phyloP scores from a whole-genome alignment of 2,113 vertebrate genomes.

The Daboia siamensis region DNA sequence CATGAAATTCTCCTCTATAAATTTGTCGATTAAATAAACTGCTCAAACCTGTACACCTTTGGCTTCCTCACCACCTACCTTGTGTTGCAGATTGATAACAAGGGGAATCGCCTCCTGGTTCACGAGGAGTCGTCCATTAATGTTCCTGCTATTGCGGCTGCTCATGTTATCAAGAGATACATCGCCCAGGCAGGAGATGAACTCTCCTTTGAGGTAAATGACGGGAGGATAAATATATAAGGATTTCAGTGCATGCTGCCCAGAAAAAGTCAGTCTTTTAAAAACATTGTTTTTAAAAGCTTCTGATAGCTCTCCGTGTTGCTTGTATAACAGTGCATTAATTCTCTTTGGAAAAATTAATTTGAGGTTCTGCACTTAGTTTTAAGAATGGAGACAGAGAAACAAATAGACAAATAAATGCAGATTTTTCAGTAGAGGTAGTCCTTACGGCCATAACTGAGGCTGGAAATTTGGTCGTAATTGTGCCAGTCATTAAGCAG shows the following conservation, averaged over 20 bases:
- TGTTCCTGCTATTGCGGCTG: constrained; percentile 94
- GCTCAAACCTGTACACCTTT: not conserved
- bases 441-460: not conserved
- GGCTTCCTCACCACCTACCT: constrained; percentile 27
- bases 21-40: constrained; percentile 7
- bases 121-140: constrained; percentile 96
- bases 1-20: not conserved
- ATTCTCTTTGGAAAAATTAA: not conserved
- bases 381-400: not conserved
- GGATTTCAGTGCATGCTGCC: not conserved
- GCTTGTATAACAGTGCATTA: not conserved
- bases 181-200: constrained; percentile 93
- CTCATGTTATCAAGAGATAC: constrained; percentile 94
- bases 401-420: not conserved
- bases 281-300: not conserved
- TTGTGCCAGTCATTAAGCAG: not conserved
- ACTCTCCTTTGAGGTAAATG: constrained; percentile 89
- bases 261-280: not conserved
- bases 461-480: not conserved
- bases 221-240: not conserved
- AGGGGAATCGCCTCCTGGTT: constrained; percentile 94
- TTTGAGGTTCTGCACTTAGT: not conserved
- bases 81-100: constrained; percentile 89
- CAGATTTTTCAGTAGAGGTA: not conserved
- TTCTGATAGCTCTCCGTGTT: not conserved